phyloP scores from a whole-genome alignment of 2,888 invertebrate species.

The Melangyna quadrimaculata region DNA sequence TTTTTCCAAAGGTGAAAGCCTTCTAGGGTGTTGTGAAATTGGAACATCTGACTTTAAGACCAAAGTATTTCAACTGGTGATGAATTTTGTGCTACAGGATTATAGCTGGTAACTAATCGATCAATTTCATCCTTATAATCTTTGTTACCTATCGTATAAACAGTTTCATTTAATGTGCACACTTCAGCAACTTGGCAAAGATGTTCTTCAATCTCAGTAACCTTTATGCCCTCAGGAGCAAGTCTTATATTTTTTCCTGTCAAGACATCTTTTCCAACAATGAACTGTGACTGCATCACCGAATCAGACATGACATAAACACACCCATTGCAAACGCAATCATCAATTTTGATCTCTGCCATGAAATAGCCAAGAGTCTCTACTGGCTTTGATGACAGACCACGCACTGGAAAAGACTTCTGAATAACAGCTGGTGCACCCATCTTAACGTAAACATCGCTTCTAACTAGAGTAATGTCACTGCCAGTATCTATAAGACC shows the following conservation, averaged over 20 bases:
- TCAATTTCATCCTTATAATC: neutral
- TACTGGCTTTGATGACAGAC: neutral
- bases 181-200: neutral
- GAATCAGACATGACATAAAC: constrained; percentile 1
- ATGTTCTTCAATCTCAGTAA: neutral
- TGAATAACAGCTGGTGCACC: neutral
- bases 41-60: neutral
- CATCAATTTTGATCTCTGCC: neutral
- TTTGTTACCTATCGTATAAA: neutral
- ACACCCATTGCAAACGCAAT: neutral
- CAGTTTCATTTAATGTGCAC: neutral
- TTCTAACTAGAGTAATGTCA: neutral
- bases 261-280: neutral
- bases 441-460: neutral
- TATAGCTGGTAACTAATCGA: neutral
- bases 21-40: constrained; percentile 15
- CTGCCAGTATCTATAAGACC: neutral
- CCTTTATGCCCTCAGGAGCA: neutral
- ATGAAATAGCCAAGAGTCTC: neutral
- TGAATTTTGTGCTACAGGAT: neutral
- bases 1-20: neutral
- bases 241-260: neutral
- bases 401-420: neutral
- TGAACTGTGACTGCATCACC: neutral
- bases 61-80: constrained; percentile 9